Base-by-base conservation (phyloP, 2,797 vertebrate genomes). In the Enteromius trimaculatus region DNA sequence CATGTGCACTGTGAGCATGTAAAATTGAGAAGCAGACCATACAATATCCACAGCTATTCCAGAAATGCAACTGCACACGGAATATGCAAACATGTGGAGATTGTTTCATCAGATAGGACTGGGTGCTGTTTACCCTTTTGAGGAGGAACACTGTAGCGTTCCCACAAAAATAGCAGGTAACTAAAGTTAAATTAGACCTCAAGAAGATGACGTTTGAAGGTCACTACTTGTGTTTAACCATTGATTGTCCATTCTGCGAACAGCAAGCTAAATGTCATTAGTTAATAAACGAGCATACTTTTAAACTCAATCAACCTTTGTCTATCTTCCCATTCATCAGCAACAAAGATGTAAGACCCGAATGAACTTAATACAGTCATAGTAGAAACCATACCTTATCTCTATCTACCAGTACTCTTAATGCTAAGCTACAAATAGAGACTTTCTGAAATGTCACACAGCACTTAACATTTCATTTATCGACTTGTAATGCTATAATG, bases 391-490 rank as follows among this genome's bases (percentile, higher is more conserved):
- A 31, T 14, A 23, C 62, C 6, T 83, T 79, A 79, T 34, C 81
- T 47, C 55, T 82, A 69, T 65, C 79, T 76, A 47, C 66, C 42
- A 72, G 74, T 66, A 58, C n/a, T 70, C 58, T 78, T 86, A 85
- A 87, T 84, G 84, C 79, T 86, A 80, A 86, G 85, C 83, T 82
- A 62, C 84, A 87, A 85, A 81, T 68, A 44, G 34, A 85, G 81
- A 87, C 84, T 80, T 88, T 80, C 78, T 84, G 81, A 88, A 88
- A 88, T 87, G 87, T 86, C 88, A 89, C 68, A 74, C 76, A 83
- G 85, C 88, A 81, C 87, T 89, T 87, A 86, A 85, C 84, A 87
- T 88, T 89, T 86, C 80, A 88, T 89, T 89, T 88, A 83, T 80
- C 77, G 69, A 84, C 79, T 82, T 65, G 86, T 87, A 88, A 88